Conservation (phyloP, 2,797 vertebrate genomes). For the Pseudotriccus pelzelni region DNA sequence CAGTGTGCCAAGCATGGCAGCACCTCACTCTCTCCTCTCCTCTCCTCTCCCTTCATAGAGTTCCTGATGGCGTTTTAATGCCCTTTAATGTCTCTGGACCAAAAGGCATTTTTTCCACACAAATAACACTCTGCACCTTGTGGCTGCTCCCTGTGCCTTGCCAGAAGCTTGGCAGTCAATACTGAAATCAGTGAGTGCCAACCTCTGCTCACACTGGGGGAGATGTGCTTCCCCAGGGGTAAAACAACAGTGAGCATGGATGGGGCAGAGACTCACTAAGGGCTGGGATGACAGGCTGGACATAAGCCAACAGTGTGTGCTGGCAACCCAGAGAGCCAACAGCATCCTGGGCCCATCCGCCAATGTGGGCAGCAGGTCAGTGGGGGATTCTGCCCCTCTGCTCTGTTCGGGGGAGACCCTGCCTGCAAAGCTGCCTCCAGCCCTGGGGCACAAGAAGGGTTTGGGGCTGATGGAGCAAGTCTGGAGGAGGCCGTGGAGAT, state of each 20-base stretch:
- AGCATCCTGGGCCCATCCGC: background rate
- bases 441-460: rapidly evolving
- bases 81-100: background rate
- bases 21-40: background rate
- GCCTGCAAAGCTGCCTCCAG: background rate
- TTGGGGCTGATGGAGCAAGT: background rate
- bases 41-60: background rate
- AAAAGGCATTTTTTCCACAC: background rate
- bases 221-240: background rate
- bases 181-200: background rate
- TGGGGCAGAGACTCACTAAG: background rate
- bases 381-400: background rate
- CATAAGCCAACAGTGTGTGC: background rate
- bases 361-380: background rate
- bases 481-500: background rate
- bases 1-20: background rate
- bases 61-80: background rate
- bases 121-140: background rate
- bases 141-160: background rate
- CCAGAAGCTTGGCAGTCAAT: background rate
- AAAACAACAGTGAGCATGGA: too few species aligned
- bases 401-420: background rate
- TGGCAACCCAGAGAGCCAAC: background rate
- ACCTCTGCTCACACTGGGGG: background rate
- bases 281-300: background rate